phyloP scores from a whole-genome alignment of 1,140 invertebrate species.

The Ips typographus region DNA sequence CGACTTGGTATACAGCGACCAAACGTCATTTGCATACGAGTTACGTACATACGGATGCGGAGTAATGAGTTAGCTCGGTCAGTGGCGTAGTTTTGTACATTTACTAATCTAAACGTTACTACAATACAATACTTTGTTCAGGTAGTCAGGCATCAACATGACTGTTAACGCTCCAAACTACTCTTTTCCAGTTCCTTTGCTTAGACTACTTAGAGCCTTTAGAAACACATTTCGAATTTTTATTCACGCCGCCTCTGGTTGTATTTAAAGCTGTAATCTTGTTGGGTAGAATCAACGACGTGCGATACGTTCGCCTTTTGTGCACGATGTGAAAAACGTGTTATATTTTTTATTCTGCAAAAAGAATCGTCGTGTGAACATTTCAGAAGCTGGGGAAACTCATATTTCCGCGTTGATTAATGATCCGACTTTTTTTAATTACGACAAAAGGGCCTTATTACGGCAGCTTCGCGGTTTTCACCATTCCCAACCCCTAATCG shows the following conservation, averaged over 20 bases:
- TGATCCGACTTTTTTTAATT: not conserved
- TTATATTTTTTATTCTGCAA: constrained; percentile 25
- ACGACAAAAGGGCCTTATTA: not conserved
- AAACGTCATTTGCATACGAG: constrained; percentile 32
- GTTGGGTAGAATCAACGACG: constrained; percentile 18
- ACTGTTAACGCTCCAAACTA: too few species aligned
- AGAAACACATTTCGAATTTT: too few species aligned
- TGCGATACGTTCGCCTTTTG: constrained; percentile 33
- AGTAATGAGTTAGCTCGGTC: constrained; percentile 21
- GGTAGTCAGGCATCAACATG: too few species aligned
- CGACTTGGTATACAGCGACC: constrained; percentile 13
- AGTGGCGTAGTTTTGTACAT: constrained; percentile 11
- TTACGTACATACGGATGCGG: constrained; percentile 25
- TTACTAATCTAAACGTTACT: too few species aligned
- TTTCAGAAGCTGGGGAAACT: not conserved
- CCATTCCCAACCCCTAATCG: not conserved
- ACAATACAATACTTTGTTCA: too few species aligned
- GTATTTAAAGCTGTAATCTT: constrained; percentile 30
- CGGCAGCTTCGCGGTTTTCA: too few species aligned
- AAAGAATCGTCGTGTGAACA: constrained; percentile 23
- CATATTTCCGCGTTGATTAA: constrained; percentile 4
- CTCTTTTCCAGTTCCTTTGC: too few species aligned
- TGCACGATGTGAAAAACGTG: constrained; percentile 23
- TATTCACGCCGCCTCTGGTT: constrained; percentile 10
- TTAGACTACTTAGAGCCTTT: too few species aligned